Evolutionary conservation across 2,113 vertebrate species (phyloP).

Genomic region (Platanista minor): DNA sequence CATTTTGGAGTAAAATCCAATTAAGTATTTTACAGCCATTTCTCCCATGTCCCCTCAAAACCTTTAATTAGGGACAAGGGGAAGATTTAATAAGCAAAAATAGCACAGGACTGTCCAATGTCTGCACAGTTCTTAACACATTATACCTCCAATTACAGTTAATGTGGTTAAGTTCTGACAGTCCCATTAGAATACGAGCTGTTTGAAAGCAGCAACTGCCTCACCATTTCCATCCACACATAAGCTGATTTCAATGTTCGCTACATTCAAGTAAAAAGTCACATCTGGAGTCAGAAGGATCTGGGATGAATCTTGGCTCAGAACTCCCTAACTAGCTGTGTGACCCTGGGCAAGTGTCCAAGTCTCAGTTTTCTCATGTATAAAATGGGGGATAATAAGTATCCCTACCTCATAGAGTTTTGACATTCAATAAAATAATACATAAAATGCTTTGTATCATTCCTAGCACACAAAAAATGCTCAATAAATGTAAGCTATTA

Average conservation of each 20-base stretch:
- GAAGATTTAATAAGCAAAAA: conserved; percentile 41
- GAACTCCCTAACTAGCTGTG: background rate
- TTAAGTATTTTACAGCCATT: conserved; percentile 33
- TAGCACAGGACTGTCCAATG: background rate
- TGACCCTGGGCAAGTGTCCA: background rate
- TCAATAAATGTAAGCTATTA: background rate
- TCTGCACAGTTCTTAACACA: background rate
- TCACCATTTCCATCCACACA: background rate
- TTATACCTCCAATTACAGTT: background rate
- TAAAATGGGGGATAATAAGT: background rate
- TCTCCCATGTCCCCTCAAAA: conserved; percentile 37
- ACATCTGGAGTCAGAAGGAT: background rate
- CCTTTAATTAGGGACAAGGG: background rate
- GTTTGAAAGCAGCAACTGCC: background rate
- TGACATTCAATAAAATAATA: conserved; percentile 29
- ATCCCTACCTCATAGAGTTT: background rate
- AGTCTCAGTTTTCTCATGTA: background rate
- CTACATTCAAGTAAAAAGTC: conserved; percentile 39
- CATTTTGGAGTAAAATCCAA: background rate
- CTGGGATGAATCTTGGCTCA: background rate
- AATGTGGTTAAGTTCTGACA: conserved; percentile 34
- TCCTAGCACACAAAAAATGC: background rate
- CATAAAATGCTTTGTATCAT: background rate
- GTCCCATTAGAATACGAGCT: background rate
- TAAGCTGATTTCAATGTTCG: conserved; percentile 3